Base-by-base conservation (phyloP, 2,888 invertebrate genomes). In the Meta bourneti region DNA sequence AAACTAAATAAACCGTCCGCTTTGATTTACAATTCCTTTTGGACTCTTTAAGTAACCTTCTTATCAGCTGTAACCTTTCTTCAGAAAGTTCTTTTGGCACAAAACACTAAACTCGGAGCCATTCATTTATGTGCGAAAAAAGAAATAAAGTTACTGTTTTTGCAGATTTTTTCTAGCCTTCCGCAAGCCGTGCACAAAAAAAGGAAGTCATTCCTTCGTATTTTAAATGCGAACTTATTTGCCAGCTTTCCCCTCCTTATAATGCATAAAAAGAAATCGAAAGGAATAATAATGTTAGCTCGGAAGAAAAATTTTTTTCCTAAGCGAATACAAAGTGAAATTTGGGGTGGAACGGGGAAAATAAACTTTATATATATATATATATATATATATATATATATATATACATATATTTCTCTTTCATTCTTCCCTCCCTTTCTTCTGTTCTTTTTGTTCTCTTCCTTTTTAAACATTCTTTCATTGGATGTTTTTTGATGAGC, bases 21-120 rank as follows among this genome's bases (percentile, higher is more conserved):
- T 87, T 87, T 87, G 87, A 87, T 87, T 87, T 87, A 79, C 79
- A 72, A 87, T 87, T 87, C 87, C 79, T 71, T 87, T 87, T 87
- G 71, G 52, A 77, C 9, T 75, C 54, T 77, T 85, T 85, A 77
- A 77, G 85, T 85, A 85, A 77, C 34, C 77, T 69, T 48, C 48
- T 85, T 85, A 77, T 85, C 61, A 85, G 69, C 77, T 48, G 7
- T 85, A 74, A 69, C 69, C 34, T 51, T 85, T 85, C 77, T 61
- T 49, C 49, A 16, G 49, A 69, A 49, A 71, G 48, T 74, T 51
- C 34, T 74, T 84, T 61, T 75, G 75, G 74, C 74, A 84, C 61
- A 75, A 82, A 82, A 69, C 71, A 71, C 71, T 82, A 71, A 82
- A 69, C 70, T 82, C 48, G 71, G 19, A 71, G 51, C 19, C 72